Evolutionary conservation across 2,113 vertebrate genomes (phyloP), one percentile per base, ranked within the genome.

Genomic region (Pelecanus crispus): DNA sequence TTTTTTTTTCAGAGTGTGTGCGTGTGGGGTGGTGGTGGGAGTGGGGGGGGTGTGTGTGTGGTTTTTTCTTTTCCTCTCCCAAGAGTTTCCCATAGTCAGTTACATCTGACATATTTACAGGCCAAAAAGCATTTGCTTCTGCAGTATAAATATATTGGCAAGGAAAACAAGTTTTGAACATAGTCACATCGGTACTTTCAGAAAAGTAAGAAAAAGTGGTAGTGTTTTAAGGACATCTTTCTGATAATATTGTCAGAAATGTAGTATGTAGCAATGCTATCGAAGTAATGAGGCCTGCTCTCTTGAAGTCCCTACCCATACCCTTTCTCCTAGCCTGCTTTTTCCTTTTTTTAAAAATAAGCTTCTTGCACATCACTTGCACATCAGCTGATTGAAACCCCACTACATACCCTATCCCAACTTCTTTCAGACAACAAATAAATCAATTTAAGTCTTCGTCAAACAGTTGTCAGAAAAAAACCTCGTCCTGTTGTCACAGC

Each of bases 401-500:
- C 20, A 25, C 16, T 68, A 36, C 11, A 42, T 31, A 42, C 17
- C 29, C 34, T 55, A 34, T 12, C 15, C 10, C 17, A 47, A 5
- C 21, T 66, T 49, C 63, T 66, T 91, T 49, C 70, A 67, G 42
- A 81, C 26, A 81, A 47, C 22, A 28, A 62, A 62, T 28, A 55
- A 49, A 75, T 36, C 4, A 6, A 28, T 61, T 81, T 34, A 36
- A 71, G 50, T 66, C 18, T 71, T 32, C 62, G 32, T 19, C 25
- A 55, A 74, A 13, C 3, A 36, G n/a, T 32, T 78, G 29, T 17
- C 42, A 82, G 42, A 26, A 28, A 49, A 56, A 25, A 21, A 1
- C 0, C 9, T 5, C 5, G 24, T 2, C 2, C 47, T 38, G 25
- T 9, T 68, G 22, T 22, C 59, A 45, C 9, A 40, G 18, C 13